Base-by-base conservation (phyloP, 2,888 invertebrate genomes). In the Nipponacmea schrenckii region DNA sequence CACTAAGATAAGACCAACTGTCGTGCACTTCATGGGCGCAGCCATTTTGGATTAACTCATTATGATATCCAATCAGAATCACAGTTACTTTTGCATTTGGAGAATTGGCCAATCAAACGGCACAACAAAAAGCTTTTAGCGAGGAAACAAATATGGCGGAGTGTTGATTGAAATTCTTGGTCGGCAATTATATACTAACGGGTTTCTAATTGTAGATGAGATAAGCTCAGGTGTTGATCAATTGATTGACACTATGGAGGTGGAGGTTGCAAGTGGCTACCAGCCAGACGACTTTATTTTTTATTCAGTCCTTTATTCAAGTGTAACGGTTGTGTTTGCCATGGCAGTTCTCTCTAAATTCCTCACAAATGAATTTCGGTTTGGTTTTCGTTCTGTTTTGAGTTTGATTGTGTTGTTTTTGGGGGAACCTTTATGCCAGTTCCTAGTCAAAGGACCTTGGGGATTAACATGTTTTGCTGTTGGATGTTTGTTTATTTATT, bases 311-410 rank as follows among this genome's bases (percentile, higher is more conserved):
- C 75, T 87, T 44, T 87, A 87, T 73, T 84, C 86, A 24, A 81
- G 83, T 65, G 85, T 87, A 39, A 87, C 87, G 15, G 84, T 87
- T 24, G 79, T 85, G 24, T 87, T 87, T 79, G 87, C 85, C 2
- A 84, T 87, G 84, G 87, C 87, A 62, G 86, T 87, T n/a, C 69
- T 87, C 46, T 86, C 87, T 31, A 87, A 87, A 77, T 87, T 87
- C 77, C 71, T 87, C 31, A 87, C 86, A 62, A 85, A 87, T 77
- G 87, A 87, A 80, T 85, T 87, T 74, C 73, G 86, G 67, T 85
- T 87, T 76, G 87, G 87, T 45, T 84, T 87, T 74, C 77, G 87
- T 68, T 86, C 87, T 27, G 79, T 86, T 68, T 77, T 87, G 66
- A 85, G 85, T 73, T 78, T 87, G 44, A 79, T 81, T 15, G 81